Conservation (phyloP, 2,888 invertebrate genomes). For the Erebia aethiops region DNA sequence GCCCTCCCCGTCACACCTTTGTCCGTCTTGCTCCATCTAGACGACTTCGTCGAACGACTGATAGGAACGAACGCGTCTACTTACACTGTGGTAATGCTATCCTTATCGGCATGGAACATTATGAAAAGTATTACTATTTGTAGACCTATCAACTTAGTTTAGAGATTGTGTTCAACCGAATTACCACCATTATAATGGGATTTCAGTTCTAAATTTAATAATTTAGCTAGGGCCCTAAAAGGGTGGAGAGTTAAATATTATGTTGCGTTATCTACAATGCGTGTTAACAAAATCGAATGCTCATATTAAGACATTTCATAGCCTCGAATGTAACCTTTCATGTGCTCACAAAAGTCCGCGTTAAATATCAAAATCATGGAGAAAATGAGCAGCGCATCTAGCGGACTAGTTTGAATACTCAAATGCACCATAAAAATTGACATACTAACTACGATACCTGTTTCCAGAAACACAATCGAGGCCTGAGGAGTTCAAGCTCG, state of each 20-base stretch:
- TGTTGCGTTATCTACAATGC: conserved; percentile 36
- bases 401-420: neutral
- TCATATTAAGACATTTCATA: neutral
- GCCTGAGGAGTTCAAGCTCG: conserved; percentile 8
- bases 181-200: neutral
- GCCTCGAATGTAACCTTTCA: conserved; percentile 1
- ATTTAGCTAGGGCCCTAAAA: neutral
- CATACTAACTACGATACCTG: neutral
- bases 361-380: neutral
- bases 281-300: conserved; percentile 25
- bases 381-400: neutral
- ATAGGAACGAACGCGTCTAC: too few relatives aligned
- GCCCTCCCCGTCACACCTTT: too few relatives aligned
- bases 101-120: too few relatives aligned
- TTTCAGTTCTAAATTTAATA: neutral
- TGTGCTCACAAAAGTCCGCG: neutral
- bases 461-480: neutral
- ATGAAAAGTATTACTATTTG: too few relatives aligned
- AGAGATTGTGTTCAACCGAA: neutral
- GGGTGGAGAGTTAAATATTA: neutral
- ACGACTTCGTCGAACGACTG: too few relatives aligned
- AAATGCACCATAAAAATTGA: neutral
- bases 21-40: too few relatives aligned
- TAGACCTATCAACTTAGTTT: too few relatives aligned
- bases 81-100: too few relatives aligned